Base-by-base conservation (phyloP, 1,140 invertebrate genomes). In the Adelges cooleyi region DNA sequence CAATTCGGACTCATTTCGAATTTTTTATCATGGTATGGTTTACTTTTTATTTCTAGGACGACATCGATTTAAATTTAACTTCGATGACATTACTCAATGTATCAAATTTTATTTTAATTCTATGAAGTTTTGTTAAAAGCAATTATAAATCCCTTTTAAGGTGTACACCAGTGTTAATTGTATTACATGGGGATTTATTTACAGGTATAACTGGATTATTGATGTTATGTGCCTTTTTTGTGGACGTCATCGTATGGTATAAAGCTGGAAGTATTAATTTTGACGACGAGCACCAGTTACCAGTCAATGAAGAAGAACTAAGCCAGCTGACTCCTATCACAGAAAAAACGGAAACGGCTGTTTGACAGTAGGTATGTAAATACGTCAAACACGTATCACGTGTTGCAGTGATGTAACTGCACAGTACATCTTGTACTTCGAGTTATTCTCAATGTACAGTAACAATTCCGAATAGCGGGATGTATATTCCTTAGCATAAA, bases 1-100 rank as follows among this genome's bases (percentile, higher is more conserved):
- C 76, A 89, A 94, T 77, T 83, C 84, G 25, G 84, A 86, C 69
- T 80, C 84, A 50, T 89, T 95, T 71, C 77, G 92, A 65, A 84
- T 85, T 74, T 87, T 89, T 73, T 94, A 89, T 75, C 82, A 94
- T 68, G 90, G 91, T 90, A 76, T 33, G 29, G n/a, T n/a, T n/a
- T n/a, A n/a, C n/a, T n/a, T 9, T 10, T 10, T 10, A n/a, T 40
- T 10, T 40, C 38, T 9, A 40, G n/a, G n/a, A 40, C 38, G n/a
- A 40, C 9, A 40, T 40, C n/a, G 9, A 40, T 40, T 40, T 40
- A 40, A 40, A n/a, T 40, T 9, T 10, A n/a, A 40, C 38, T 40
- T 40, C 38, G 9, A n/a, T n/a, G n/a, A n/a, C n/a, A n/a, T n/a
- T n/a, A n/a, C n/a, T n/a, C n/a, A n/a, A n/a, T n/a, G n/a, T n/a